Conservation (phyloP, 2,888 invertebrate species). For the Drosophila prostipennis region DNA sequence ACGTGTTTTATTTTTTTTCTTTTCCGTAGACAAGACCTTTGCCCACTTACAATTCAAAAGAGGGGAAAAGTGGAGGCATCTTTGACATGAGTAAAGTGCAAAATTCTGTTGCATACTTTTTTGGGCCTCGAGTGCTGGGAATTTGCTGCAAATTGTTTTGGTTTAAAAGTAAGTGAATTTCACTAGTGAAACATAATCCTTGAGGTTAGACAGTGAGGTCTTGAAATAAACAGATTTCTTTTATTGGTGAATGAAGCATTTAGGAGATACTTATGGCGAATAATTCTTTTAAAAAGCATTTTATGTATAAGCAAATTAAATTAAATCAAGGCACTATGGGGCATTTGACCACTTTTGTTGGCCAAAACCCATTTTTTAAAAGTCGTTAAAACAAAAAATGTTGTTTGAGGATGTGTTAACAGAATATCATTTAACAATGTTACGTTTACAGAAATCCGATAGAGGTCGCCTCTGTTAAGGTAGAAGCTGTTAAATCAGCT, state of each 20-base stretch:
- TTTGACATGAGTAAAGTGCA: conserved; percentile 69
- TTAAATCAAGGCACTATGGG: no score
- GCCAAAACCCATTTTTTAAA: no score
- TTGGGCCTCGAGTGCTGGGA: conserved; percentile 23
- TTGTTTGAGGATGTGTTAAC: no score
- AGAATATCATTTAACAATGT: no score
- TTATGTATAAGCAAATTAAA: no score
- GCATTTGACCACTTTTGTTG: no score
- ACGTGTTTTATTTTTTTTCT: conserved; percentile 4
- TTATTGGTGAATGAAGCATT: neutral
- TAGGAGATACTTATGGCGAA: neutral
- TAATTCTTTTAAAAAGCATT: neutral
- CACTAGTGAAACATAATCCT: conserved; percentile 13
- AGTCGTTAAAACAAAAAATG: no score
- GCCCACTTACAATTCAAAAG: conserved; percentile 30
- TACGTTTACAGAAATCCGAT: no score
- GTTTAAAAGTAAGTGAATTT: conserved; percentile 16
- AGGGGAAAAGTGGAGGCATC: conserved; percentile 2
- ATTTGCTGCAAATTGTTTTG: conserved; percentile 21
- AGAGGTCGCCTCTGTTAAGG: no score
- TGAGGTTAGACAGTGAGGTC: conserved; percentile 1
- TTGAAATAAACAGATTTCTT: neutral
- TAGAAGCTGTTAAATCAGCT: no score
- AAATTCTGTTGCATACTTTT: conserved; percentile 72
- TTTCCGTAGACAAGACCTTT: conserved; percentile 22